Base-by-base conservation (phyloP, 1,140 invertebrate species). In the Macrosteles quadrilineatus region DNA sequence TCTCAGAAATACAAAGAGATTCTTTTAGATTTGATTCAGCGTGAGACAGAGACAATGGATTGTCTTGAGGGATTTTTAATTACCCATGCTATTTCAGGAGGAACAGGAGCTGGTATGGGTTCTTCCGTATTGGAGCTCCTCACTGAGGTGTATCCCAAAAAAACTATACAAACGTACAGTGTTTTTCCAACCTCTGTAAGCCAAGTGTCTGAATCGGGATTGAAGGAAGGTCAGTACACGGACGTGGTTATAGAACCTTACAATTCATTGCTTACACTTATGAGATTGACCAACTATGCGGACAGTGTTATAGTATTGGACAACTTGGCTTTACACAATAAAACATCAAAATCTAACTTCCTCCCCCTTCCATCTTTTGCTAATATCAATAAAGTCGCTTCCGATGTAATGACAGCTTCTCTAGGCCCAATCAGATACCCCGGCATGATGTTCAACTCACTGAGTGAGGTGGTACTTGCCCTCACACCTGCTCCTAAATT, bases 231-330 rank as follows among this genome's bases (percentile, higher is more conserved):
- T 23, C 55, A 59, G 27, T 59, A 30, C 55, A 25, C 6, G 12
- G 68, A 69, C 29, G 55, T 69, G 3, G 68, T 69, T 14, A 40
- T 69, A 12, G 45, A 69, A 25, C 68, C 68, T 19, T 69, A 69
- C 53, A 69, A 69, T 32, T 69, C 68, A 14, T 27, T 69, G 2
- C 53, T 69, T 4, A 62, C 68, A 1, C 23, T 69, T n/a, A 23
- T 62, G 21, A 17, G 68, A 21, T 19, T 69, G 21, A 36, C 36
- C 1, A 45, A 17, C n/a, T 59, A 62, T 30, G 27, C 31, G 3
- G 50, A 69, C 50, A 55, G 31, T 40, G 68, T 69, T 12, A 47
- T 69, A 14, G 31, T 69, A 1, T 23, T 69, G 57, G 68, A 69
- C 32, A 69, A 69, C 25, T 19, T 45, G 11, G 68, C 68, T 12